These are phyloP conservation scores for Drosophila nigricruria DNA, from an alignment of 2,888 invertebrate genomes.

Conservation along the genomic window DNA sequence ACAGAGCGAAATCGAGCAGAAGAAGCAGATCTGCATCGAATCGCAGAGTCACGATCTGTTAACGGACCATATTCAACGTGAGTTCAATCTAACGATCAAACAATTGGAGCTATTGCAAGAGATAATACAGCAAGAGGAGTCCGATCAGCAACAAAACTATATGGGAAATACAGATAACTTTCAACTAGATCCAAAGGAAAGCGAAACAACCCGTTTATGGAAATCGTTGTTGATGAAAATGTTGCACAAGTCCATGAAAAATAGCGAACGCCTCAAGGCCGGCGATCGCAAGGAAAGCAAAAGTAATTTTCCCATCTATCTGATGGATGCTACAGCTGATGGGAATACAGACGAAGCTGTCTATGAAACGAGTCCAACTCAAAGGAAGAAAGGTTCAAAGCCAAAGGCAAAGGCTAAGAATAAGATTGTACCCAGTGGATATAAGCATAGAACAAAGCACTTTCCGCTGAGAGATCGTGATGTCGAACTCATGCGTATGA, in stretches of 20 bases:
- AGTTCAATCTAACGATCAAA: neutral
- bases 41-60: neutral
- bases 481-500: neutral
- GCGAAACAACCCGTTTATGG: slow-evolving; percentile 24
- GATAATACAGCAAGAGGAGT: neutral
- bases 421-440: neutral
- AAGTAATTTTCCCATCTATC: slow-evolving; percentile 54
- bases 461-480: neutral
- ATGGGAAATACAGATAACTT: neutral
- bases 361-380: no score
- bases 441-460: neutral
- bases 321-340: slow-evolving; percentile 53
- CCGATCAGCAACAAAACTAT: neutral
- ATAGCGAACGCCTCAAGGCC: slow-evolving; percentile 29
- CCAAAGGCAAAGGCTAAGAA: neutral
- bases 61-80: neutral
- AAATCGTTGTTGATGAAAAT: slow-evolving; percentile 46
- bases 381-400: neutral
- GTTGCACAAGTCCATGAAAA: slow-evolving; percentile 12
- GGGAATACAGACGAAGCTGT: neutral
- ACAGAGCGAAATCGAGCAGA: neutral
- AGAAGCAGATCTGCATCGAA: no score
- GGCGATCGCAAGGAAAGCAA: slow-evolving; percentile 12
- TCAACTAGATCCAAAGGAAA: neutral
- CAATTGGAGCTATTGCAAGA: slow-evolving; percentile 4